phyloP scores from a whole-genome alignment of 2,888 invertebrate genomes.

The Piscicola geometra region DNA sequence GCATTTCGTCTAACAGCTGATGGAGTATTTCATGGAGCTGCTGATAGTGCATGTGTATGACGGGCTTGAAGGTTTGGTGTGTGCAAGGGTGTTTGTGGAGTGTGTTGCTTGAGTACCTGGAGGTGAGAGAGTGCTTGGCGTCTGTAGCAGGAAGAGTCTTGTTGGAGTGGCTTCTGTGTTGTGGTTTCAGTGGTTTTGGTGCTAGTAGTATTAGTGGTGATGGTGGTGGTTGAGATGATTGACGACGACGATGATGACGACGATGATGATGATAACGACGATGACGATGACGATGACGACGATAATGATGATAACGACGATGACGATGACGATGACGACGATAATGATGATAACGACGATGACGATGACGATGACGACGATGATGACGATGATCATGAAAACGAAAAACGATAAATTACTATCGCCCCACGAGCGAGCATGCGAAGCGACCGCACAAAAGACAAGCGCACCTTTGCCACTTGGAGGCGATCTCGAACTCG shows the following conservation, averaged over 20 bases:
- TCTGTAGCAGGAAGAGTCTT: neutral
- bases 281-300: neutral
- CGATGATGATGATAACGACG: neutral
- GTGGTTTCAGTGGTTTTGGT: neutral
- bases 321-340: neutral
- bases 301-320: neutral
- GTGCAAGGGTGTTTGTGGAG: neutral
- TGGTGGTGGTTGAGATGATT: neutral
- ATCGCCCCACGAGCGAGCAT: too few relatives aligned
- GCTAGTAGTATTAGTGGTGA: neutral
- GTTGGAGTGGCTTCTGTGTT: neutral
- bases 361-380: neutral
- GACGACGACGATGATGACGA: neutral
- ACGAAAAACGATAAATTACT: too few relatives aligned
- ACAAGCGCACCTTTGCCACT: neutral
- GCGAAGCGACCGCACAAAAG: too few relatives aligned
- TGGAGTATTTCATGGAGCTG: too few relatives aligned
- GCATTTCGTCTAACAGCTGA: too few relatives aligned
- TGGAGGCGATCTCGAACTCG: conserved; percentile 38
- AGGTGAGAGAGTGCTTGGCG: neutral
- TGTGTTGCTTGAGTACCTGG: neutral
- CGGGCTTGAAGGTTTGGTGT: neutral
- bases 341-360: neutral
- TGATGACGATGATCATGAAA: neutral
- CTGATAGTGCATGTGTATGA: too few relatives aligned